Evolutionary conservation across 2,113 vertebrate species (phyloP), one percentile per base, ranked within the genome.

Genomic region (Poicephalus gulielmi): DNA sequence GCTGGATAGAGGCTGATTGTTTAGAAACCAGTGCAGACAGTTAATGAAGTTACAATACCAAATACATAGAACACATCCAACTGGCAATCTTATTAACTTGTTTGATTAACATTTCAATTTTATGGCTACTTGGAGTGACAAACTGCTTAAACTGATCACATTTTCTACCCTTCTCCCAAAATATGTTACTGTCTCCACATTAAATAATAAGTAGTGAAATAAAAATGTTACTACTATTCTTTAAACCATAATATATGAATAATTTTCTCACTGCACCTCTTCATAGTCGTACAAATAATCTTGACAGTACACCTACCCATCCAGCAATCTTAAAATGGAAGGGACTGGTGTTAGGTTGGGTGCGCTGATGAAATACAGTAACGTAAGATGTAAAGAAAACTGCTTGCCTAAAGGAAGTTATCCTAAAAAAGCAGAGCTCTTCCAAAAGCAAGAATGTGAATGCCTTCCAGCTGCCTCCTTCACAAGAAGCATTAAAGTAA

Each of bases 11-110:
- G 50, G 47, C 25, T 31, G 43, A 47, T 55, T 79, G 69, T 84
- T 86, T 88, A 86, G 92, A 91, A 88, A 84, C 86, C 60, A 86
- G 14, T 52, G 31, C 7, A 95, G 43, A 68, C 69, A 75, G 79
- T 49, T 81, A 90, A 96, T 88, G 80, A 92, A 88, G 55, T 93
- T 75, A 63, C 24, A 69, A 43, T 60, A 93, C 44, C 44, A 90
- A 92, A 55, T 27, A 24, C 9, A 5, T 52, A 81, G 60, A 90
- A 70, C 41, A 60, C 28, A 90, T 84, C 50, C 67, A 86, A 73
- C 30, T 46, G 84, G 60, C 55, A 90, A 59, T 55, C 41, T 25
- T 85, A 91, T 67, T 55, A 69, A 83, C 46, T 71, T 75, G 15
- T 67, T 78, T 73, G 50, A 86, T 73, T 85, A 92, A 50, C 37